phyloP scores from a whole-genome alignment of 2,797 vertebrate genomes.

The Characodon lateralis region DNA sequence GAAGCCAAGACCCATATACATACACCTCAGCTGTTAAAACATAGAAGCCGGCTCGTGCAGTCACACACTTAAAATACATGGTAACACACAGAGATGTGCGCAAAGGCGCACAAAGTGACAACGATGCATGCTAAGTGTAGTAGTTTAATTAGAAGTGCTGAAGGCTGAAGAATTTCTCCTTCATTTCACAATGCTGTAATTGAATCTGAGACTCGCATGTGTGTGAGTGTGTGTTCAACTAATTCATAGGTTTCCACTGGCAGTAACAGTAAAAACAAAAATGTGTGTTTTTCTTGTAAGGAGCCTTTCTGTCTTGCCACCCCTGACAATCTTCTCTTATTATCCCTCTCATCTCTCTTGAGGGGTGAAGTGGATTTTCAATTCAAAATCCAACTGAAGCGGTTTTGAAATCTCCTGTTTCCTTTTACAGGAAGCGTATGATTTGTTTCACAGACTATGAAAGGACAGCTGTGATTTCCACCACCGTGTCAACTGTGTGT shows the following conservation, averaged over 20 bases:
- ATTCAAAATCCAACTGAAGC: conserved; percentile 64
- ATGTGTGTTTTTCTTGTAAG: conserved; percentile 64
- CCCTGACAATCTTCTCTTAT: conserved; percentile 54
- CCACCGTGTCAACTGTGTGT: neutral
- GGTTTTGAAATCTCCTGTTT: conserved; percentile 42
- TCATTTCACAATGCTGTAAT: conserved; percentile 81
- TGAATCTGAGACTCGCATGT: conserved; percentile 73
- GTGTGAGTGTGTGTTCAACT: conserved; percentile 56
- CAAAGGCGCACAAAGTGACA: conserved; percentile 15
- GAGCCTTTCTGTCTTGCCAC: conserved; percentile 57
- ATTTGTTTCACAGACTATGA: conserved; percentile 30
- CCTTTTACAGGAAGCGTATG: conserved; percentile 32
- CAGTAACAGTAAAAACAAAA: conserved; percentile 72
- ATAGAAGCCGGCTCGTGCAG: conserved; percentile 57
- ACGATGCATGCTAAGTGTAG: conserved; percentile 48
- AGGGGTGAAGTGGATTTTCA: conserved; percentile 65
- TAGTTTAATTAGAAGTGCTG: conserved; percentile 81
- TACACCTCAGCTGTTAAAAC: conserved; percentile 71
- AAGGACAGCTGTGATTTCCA: conserved; percentile 36
- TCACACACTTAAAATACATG: conserved; percentile 40
- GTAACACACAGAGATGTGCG: conserved; percentile 24
- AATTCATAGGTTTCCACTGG: conserved; percentile 76
- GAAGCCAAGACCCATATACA: conserved; percentile 63
- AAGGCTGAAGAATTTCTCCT: conserved; percentile 81
- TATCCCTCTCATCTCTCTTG: conserved; percentile 37